Base-by-base conservation (phyloP, 2,113 vertebrate species). In the Pterocles gutturalis region DNA sequence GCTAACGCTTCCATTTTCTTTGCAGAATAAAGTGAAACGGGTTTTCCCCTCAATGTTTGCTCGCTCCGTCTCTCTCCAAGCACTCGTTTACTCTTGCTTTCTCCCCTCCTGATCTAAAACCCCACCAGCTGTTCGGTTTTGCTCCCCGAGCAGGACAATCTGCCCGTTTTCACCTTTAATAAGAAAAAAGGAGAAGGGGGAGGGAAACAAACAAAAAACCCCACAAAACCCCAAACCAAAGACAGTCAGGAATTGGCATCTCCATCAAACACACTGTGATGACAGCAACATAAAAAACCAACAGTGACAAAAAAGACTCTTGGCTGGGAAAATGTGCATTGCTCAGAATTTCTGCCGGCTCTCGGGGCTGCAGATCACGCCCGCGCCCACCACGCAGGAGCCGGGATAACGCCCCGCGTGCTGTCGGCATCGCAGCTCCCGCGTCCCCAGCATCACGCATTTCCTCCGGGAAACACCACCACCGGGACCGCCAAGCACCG, bases 71-170 rank as follows among this genome's bases (percentile, higher is more conserved):
- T n/a, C 88, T 73, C 89, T 69, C 87, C 79, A 43, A 87, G 79
- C 43, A 20, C 69, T 85, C 41, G 0, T 51, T 73, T 66, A 57
- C 82, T 83, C 64, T 22, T 34, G 36, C 55, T 64, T 88, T 77
- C 62, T 89, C 80, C 65, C 18, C 43, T 88, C 55, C 57, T 61
- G 36, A 66, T 86, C 86, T 92, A 72, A 83, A 95, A 64, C 72
- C 31, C 25, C 13, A 24, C 65, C 87, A 95, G 88, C 87, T 94
- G 90, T 83, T 96, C 31, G 7, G 57, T 21, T 78, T 54, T 71
- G 53, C 72, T 93, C 90, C 91, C 71, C 69, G 54, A 22, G 86
- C 61, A 92, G 79, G 62, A 90, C 76, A 95, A 95, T 79, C 90
- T 81, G 82, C 82, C 95, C 48, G 13, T 65, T 94, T 78, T 29